Evolutionary conservation across 2,797 vertebrate species (phyloP), one percentile per base, ranked within the genome.

Genomic region (Australoheros facetus): DNA sequence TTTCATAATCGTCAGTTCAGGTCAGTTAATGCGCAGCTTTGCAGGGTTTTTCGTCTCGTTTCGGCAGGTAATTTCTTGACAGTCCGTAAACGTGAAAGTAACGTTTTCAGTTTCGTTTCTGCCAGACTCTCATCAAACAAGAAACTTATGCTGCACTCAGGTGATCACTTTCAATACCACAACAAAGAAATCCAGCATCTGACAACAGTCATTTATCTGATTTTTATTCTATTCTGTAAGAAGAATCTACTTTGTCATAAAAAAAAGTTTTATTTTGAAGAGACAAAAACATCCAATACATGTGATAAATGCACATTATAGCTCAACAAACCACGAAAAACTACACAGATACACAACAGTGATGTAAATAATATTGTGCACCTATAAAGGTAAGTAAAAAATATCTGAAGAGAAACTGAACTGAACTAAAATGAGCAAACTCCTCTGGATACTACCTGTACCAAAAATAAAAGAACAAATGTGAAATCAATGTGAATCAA

Each of bases 21-120:
- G 1, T 54, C 3, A 2, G 53, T 53, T 48, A 42, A 39, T 0
- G 1, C 0, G 3, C 4, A 1, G 3, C 0, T 4, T 48, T 10
- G 7, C 12, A 4, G 1, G 1, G 12, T 32, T 34, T 2, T 51
- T 4, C 2, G 6, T 39, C 1, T 30, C 10, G 0, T 7, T 51
- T 21, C 1, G 2, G 4, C 0, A 0, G 0, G 1, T 55, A 0
- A 32, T 32, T n/a, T 57, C 0, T 48, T 0, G 42, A 91, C 73
- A 0, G 73, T 91, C 86, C 71, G 88, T 82, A 30, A 82, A 16
- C 0, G 0, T 2, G 2, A 3, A 3, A 3, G 1, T 1, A 0
- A 1, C 0, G 1, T 1, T 82, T 91, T 84, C 71, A 19, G 79
- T 94, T 94, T 93, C 93, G 3, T 93, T 93, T 92, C 87, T 78